Evolutionary conservation across 2,797 vertebrate genomes (phyloP).

Genomic region (Poecilia picta): DNA sequence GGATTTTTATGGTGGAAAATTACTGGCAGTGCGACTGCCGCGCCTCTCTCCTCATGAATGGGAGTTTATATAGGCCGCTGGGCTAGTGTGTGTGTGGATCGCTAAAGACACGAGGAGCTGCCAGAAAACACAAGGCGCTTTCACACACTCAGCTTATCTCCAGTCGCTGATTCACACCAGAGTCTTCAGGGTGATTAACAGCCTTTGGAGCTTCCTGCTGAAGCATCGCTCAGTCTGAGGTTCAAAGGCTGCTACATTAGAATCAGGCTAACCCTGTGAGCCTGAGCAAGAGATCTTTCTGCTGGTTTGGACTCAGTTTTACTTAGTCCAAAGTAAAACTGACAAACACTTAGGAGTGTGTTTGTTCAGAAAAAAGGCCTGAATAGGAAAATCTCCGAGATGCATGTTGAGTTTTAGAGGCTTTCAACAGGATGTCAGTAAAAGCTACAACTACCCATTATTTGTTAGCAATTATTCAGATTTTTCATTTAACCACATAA

Average conservation of each 20-base stretch:
- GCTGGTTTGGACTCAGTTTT: neutral
- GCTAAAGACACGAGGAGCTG: conserved; percentile 46
- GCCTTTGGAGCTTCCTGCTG: no score
- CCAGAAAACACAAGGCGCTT: conserved; percentile 8
- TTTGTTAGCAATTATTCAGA: no score
- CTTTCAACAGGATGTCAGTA: neutral
- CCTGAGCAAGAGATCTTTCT: neutral
- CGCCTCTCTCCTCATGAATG: conserved; percentile 65
- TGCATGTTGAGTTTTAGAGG: neutral
- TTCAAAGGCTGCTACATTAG: neutral
- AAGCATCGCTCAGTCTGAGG: no score
- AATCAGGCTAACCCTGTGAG: neutral
- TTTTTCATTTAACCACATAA: no score
- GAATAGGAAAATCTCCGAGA: neutral
- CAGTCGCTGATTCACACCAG: neutral
- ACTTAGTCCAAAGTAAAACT: no score
- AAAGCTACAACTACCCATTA: no score
- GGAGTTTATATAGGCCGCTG: conserved; percentile 70
- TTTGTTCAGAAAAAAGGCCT: neutral
- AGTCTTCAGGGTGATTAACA: neutral
- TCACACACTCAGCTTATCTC: conserved; percentile 15
- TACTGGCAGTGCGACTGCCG: conserved; percentile 54
- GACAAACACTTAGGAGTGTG: no score
- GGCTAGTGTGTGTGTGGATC: conserved; percentile 51
- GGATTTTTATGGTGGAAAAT: conserved; percentile 66